Evolutionary conservation across 1,140 invertebrate species (phyloP), one percentile per base, ranked within the genome.

Genomic region (Zaprionus nigranus): DNA sequence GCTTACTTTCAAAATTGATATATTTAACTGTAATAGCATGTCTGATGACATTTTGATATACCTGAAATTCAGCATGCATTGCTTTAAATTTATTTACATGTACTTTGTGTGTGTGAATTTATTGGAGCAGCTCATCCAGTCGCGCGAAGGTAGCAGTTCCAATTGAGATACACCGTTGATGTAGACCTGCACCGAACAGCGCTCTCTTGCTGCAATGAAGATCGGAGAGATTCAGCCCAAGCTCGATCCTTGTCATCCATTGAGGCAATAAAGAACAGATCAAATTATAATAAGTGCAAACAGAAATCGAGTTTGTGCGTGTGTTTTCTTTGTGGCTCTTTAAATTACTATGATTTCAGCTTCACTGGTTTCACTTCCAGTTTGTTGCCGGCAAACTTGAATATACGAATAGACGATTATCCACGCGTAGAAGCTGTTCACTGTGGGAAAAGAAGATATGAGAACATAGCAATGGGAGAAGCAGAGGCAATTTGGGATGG

Each of bases 21-120:
- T 11, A 53, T 51, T 26, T 17, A 17, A 57, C 38, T 57, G 58
- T 57, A 24, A 54, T 30, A 74, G 65, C 40, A 75, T 75, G 72
- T 34, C 59, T 43, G 72, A 75, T 43, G 72, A 70, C 59, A 59
- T 75, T 38, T 28, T 75, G 59, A 58, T 17, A 57, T 75, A 68
- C 30, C 56, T 86, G 59, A 64, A 82, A 51, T 87, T 86, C 58
- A 83, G 82, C 76, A 87, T 86, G 66, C 56, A 87, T 49, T 86
- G 82, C 69, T 77, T 86, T 49, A 87, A 77, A 61, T 77, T 77
- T 34, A 71, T 87, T 7, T 77, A 79, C 24, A 76, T 87, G 11
- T 86, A 86, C 36, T 87, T 85, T 78, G 71, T 86, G 13, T 86
- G 83, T 49, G 83, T 86, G 5, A 76, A 87, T 59, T 17, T 86